Conservation (phyloP, 2,797 vertebrate species). For the Acrocephalus scirpaceus region DNA sequence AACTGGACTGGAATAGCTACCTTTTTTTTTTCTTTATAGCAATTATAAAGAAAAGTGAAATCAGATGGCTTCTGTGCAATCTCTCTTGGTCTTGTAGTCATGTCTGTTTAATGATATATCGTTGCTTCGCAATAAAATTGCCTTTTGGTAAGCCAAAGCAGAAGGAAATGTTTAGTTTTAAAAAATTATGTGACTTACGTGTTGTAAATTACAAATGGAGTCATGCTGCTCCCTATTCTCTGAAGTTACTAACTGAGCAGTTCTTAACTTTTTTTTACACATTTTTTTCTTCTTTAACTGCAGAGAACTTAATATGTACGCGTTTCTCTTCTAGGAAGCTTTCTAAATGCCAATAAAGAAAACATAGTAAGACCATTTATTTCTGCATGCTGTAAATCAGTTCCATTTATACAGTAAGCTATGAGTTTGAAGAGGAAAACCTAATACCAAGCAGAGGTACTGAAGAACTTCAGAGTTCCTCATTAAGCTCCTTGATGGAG, state of each 20-base stretch:
- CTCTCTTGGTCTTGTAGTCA: neutral
- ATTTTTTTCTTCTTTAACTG: neutral
- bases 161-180: neutral
- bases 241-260: neutral
- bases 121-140: neutral
- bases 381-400: neutral
- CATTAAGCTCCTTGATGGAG: neutral
- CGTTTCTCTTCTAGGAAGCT: neutral
- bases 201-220: neutral
- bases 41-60: slow-evolving; percentile 15
- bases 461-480: neutral
- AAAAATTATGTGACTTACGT: neutral
- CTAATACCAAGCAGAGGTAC: neutral
- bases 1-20: slow-evolving; percentile 12
- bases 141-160: slow-evolving; percentile 35
- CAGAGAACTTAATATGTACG: neutral
- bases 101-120: neutral
- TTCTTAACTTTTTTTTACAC: neutral
- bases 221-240: neutral
- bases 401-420: neutral
- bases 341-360: slow-evolving; percentile 18
- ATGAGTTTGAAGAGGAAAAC: neutral
- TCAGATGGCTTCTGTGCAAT: neutral
- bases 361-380: neutral
- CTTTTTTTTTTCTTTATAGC: neutral